Evolutionary conservation across 2,113 vertebrate genomes (phyloP).

Genomic region (Danionella cerebrum): DNA sequence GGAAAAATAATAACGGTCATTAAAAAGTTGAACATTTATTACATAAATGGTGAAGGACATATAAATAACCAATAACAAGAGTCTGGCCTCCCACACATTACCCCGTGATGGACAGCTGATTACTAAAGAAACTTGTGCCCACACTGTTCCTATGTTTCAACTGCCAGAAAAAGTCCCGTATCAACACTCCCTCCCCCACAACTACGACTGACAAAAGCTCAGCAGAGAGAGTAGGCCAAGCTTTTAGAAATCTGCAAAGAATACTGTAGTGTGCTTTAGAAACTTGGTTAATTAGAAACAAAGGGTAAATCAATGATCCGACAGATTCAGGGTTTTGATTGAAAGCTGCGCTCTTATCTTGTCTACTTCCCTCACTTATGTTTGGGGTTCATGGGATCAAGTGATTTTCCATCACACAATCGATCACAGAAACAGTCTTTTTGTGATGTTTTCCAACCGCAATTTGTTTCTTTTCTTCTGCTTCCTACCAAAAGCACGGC

Average conservation of each 20-base stretch:
- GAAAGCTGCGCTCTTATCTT: background rate
- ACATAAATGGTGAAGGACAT: background rate
- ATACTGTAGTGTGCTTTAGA: background rate
- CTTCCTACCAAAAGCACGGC: too few relatives aligned
- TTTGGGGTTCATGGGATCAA: too few relatives aligned
- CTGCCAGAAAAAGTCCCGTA: background rate
- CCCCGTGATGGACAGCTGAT: background rate
- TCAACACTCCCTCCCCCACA: background rate
- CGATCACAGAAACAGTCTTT: background rate
- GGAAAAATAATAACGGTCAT: too few relatives aligned
- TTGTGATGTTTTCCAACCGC: too few relatives aligned
- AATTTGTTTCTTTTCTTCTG: too few relatives aligned
- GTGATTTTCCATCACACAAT: too few relatives aligned
- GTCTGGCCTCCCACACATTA: slow-evolving; percentile 16
- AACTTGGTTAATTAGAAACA: background rate
- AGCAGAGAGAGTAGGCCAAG: background rate
- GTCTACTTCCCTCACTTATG: too few relatives aligned
- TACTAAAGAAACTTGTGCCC: background rate
- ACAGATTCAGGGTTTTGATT: background rate
- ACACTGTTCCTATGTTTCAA: slow-evolving; percentile 1
- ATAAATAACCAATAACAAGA: background rate
- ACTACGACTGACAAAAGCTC: background rate
- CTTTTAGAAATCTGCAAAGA: background rate
- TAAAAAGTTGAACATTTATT: background rate
- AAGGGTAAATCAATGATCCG: background rate